Percentiles rank a stretch among this genome's conserved stretches.
Conservation (phyloP, 2,888 invertebrate genomes). For the Tetragnatha montana region DNA sequence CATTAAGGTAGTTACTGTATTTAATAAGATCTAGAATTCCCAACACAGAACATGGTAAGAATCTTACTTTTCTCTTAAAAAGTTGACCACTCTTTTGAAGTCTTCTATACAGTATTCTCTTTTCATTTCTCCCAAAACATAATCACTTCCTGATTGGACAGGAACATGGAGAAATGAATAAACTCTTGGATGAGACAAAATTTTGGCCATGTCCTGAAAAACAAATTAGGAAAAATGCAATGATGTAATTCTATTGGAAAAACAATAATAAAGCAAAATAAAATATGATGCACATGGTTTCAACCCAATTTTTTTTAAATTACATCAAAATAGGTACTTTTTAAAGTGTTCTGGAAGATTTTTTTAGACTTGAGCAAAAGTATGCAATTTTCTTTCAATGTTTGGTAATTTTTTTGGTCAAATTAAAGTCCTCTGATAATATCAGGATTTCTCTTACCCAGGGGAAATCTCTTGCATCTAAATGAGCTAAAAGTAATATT, state of each 20-base stretch:
- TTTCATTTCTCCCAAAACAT: conserved; percentile 95
- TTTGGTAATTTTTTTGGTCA: too few relatives aligned
- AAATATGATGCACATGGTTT: neutral
- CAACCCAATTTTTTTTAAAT: neutral
- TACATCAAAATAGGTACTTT: neutral
- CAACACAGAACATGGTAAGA: neutral
- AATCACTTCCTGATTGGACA: conserved; percentile 97
- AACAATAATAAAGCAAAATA: neutral
- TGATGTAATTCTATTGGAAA: neutral
- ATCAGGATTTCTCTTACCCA: too few relatives aligned
- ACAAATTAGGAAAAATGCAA: neutral
- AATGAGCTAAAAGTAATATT: neutral
- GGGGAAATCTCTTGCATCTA: neutral
- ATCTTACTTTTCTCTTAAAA: conserved; percentile 82
- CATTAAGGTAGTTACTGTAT: neutral
- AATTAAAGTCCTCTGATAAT: too few relatives aligned
- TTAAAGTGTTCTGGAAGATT: neutral
- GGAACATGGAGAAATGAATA: conserved; percentile 98
- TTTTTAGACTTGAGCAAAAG: neutral
- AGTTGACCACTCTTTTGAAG: conserved; percentile 92
- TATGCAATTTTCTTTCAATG: neutral
- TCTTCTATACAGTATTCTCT: conserved; percentile 93
- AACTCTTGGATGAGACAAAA: conserved; percentile 90
- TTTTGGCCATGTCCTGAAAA: conserved; percentile 85
- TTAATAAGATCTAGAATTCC: neutral